These are phyloP conservation scores for Alfaro cultratus DNA, from an alignment of 2,797 vertebrate species.

Conservation along the genomic window DNA sequence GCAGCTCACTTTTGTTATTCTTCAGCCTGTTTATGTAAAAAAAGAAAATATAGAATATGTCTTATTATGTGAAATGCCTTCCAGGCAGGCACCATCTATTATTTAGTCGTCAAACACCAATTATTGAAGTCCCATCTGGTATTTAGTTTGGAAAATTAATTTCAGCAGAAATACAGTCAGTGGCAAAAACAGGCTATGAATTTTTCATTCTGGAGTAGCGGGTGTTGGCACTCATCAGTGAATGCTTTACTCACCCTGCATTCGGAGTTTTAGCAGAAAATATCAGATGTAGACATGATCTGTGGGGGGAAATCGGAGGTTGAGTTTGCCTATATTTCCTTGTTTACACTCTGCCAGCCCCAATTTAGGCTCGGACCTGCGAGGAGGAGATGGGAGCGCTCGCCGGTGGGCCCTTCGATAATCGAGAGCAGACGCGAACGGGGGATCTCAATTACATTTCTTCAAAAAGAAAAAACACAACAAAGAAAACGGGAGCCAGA, in stretches of 20 bases:
- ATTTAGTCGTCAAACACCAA: neutral
- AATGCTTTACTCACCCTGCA: neutral
- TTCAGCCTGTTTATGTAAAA: neutral
- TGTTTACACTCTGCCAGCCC: constrained; percentile 69
- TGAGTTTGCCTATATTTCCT: constrained; percentile 34
- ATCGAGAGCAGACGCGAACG: constrained; percentile 49
- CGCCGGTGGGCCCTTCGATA: constrained; percentile 60
- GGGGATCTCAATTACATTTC: constrained; percentile 60
- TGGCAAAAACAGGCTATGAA: neutral
- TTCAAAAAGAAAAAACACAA: constrained; percentile 16
- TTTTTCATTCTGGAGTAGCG: neutral
- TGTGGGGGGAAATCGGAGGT: constrained; percentile 1
- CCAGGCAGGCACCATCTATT: neutral
- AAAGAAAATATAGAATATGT: neutral
- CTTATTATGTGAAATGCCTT: neutral
- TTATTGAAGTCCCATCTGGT: constrained; percentile 3
- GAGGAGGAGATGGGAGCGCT: constrained; percentile 61
- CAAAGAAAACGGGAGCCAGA: neutral
- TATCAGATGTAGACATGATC: neutral
- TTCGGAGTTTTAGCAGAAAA: constrained; percentile 8
- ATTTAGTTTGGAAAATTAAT: neutral
- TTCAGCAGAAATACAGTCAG: neutral
- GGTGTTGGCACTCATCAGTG: neutral
- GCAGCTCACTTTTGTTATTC: neutral
- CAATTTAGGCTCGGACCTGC: constrained; percentile 55